Evolutionary conservation across 2,113 vertebrate genomes (phyloP).

Genomic region (Paralichthys olivaceus): DNA sequence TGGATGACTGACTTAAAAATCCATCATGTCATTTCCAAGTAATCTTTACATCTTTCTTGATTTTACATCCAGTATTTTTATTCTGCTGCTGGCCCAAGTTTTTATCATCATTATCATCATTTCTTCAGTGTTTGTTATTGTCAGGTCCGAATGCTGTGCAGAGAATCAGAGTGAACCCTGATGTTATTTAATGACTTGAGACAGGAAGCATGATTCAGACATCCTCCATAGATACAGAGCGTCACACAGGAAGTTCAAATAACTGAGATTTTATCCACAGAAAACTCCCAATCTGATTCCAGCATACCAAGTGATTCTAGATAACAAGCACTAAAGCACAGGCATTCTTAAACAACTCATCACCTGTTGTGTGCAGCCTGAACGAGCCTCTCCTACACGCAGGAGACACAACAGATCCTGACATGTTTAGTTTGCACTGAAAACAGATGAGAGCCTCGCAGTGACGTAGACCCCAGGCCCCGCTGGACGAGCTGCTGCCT

Average conservation of each 20-base stretch:
- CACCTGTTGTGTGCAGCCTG: neutral
- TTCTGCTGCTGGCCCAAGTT: neutral
- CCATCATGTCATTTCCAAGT: no score
- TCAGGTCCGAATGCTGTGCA: slow-evolving; percentile 25
- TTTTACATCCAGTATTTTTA: slow-evolving; percentile 13
- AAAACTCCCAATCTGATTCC: slow-evolving; percentile 16
- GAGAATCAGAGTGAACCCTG: slow-evolving; percentile 21
- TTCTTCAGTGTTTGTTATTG: slow-evolving; percentile 42
- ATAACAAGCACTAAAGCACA: neutral
- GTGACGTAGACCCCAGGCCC: slow-evolving; percentile 16
- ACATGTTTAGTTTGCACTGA: slow-evolving; percentile 40
- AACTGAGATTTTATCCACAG: neutral
- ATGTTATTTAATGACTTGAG: slow-evolving; percentile 42
- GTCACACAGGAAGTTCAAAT: neutral
- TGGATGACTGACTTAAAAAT: no score
- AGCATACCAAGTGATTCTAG: neutral
- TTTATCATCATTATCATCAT: slow-evolving; percentile 3
- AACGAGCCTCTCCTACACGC: neutral
- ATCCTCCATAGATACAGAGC: slow-evolving; percentile 25
- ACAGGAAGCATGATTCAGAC: slow-evolving; percentile 48
- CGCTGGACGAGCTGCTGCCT: slow-evolving; percentile 26
- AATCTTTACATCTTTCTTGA: neutral
- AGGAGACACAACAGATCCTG: slow-evolving; percentile 25
- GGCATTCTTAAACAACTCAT: neutral
- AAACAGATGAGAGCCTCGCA: slow-evolving; percentile 6